Evolutionary conservation across 53 echinoderm and acorn worm species (phyloP).

Genomic region (Echinarachnius parma): DNA sequence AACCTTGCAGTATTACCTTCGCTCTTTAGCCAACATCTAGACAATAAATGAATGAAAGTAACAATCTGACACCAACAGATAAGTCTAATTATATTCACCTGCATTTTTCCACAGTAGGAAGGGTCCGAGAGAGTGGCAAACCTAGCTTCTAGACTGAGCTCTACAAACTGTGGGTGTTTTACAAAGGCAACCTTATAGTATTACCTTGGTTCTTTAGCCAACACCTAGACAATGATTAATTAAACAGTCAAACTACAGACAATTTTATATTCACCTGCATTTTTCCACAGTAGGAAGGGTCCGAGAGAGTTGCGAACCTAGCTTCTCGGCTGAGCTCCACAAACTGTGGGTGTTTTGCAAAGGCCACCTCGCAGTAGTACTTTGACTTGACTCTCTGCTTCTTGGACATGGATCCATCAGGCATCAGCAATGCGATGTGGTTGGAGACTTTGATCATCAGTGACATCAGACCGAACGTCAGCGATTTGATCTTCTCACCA

Average conservation of each 20-base stretch:
- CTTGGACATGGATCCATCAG: conserved; percentile 59
- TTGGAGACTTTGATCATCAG: conserved; percentile 94
- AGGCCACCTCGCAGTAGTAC: conserved; percentile 68
- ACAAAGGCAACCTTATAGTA: too few relatives aligned
- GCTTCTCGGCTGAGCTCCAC: conserved; percentile 58
- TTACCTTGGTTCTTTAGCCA: too few relatives aligned
- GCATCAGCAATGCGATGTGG: conserved; percentile 78
- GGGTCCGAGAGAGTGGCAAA: conserved; percentile 87
- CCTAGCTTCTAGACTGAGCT: conserved; percentile 59
- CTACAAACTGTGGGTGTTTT: conserved; percentile 76
- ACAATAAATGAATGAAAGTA: too few relatives aligned
- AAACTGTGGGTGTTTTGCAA: conserved; percentile 84
- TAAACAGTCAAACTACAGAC: too few relatives aligned
- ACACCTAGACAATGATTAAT: too few relatives aligned
- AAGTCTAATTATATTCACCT: too few relatives aligned
- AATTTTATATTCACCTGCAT: conserved; percentile 85
- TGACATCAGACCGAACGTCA: conserved; percentile 80
- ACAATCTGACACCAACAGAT: too few relatives aligned
- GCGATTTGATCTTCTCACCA: conserved; percentile 59
- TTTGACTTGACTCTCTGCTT: conserved; percentile 56
- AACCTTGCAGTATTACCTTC: too few relatives aligned
- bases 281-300: conserved; percentile 85
- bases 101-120: conserved; percentile 88
- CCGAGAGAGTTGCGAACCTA: conserved; percentile 78
- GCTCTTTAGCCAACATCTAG: too few relatives aligned